Evolutionary conservation across 2,797 vertebrate species (phyloP).

Genomic region (Protosalanx chinensis): DNA sequence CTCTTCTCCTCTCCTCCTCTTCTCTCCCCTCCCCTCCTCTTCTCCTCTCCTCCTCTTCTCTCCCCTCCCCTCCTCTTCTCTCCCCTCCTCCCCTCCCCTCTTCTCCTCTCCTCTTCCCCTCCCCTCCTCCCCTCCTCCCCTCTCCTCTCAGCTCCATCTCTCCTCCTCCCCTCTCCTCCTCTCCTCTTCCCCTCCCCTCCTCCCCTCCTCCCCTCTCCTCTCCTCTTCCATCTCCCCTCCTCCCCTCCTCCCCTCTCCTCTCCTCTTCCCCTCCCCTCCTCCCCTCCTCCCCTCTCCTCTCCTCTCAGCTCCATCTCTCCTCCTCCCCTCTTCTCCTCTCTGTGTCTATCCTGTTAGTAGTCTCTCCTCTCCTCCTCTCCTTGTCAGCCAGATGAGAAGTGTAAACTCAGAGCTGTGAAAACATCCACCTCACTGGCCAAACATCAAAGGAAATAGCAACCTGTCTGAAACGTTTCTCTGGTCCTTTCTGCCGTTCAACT

Average conservation of each 20-base stretch:
- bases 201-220: not conserved
- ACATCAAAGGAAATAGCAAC: conserved; percentile 42
- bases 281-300: not conserved
- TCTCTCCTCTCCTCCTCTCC: not conserved
- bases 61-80: not conserved
- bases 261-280: not conserved
- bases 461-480: not conserved
- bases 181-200: not conserved
- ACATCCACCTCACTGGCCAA: conserved; percentile 48
- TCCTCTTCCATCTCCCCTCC: not conserved
- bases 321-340: not conserved
- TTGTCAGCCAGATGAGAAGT: conserved; percentile 8
- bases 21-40: not conserved
- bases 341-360: not conserved
- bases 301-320: not conserved
- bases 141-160: too few relatives aligned
- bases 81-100: too few relatives aligned
- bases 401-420: conserved; percentile 51
- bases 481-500: not conserved
- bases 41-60: not conserved
- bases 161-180: too few relatives aligned
- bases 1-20: not conserved
- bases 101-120: not conserved
- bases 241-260: not conserved
- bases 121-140: too few relatives aligned